Conservation (phyloP, 2,797 vertebrate genomes). For the Potorous gilbertii region DNA sequence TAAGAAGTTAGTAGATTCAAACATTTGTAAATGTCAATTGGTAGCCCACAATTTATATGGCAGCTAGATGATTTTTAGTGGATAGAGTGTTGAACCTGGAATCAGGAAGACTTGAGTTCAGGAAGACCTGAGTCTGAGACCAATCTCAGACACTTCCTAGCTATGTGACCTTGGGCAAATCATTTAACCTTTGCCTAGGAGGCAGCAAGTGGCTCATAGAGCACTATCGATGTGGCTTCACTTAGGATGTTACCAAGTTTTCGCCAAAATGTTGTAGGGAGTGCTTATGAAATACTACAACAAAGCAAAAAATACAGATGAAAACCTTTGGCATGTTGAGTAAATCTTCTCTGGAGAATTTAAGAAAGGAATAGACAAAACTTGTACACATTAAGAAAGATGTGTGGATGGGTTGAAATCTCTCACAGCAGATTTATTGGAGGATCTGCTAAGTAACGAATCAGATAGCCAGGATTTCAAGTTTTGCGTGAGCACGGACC, state of each 20-base stretch:
- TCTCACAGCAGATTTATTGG: constrained; percentile 15
- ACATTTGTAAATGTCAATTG: constrained; percentile 60
- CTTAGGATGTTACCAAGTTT: constrained; percentile 30
- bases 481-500: constrained; percentile 50
- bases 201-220: not conserved
- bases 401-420: not conserved
- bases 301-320: not conserved
- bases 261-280: not conserved
- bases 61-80: not conserved
- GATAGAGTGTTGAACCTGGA: not conserved
- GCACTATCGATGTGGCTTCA: not conserved
- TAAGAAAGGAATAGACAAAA: not conserved
- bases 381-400: not conserved
- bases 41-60: constrained; percentile 53
- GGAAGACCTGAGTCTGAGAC: not conserved
- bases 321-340: not conserved
- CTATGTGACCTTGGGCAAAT: not conserved
- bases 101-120: not conserved
- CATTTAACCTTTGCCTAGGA: not conserved
- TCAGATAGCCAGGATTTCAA: constrained; percentile 48
- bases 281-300: not conserved
- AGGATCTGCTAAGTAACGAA: not conserved
- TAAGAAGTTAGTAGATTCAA: constrained; percentile 31
- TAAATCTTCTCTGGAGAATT: not conserved
- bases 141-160: not conserved